Conservation (phyloP, 2,113 vertebrate species). For the Ivindomyrus marchei region DNA sequence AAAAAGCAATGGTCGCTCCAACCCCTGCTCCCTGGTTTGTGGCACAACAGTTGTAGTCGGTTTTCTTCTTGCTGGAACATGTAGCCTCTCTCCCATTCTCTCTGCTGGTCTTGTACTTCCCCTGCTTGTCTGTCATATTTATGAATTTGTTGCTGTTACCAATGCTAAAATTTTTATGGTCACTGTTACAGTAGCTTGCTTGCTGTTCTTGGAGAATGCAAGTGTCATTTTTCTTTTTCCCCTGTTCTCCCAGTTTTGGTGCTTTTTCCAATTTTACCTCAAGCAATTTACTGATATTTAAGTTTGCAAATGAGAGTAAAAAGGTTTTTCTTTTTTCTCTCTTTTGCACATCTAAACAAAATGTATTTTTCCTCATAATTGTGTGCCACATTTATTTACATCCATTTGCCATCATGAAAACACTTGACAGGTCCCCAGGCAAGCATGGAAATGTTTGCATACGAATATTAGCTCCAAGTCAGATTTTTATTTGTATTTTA, state of each 20-base stretch:
- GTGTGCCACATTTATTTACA: constrained; percentile 1
- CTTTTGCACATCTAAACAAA: background rate
- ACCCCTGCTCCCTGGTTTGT: constrained; percentile 15
- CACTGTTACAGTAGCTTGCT: background rate
- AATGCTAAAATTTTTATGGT: background rate
- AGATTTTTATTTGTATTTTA: background rate
- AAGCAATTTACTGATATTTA: background rate
- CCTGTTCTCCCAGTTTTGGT: background rate
- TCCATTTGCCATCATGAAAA: background rate
- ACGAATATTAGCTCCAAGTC: background rate
- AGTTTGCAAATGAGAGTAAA: background rate
- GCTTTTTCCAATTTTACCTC: background rate
- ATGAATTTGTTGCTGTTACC: background rate
- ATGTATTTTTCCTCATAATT: background rate
- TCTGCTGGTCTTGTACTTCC: background rate
- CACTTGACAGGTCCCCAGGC: background rate
- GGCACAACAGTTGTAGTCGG: background rate
- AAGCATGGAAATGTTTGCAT: background rate
- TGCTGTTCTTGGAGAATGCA: background rate
- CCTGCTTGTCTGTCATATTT: background rate
- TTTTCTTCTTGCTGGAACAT: background rate
- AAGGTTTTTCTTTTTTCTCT: background rate
- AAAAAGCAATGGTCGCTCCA: constrained; percentile 50
- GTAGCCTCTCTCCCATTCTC: background rate
- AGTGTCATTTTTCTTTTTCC: background rate